phyloP scores from a whole-genome alignment of 2,113 vertebrate genomes.

The Taurulus bubalis region DNA sequence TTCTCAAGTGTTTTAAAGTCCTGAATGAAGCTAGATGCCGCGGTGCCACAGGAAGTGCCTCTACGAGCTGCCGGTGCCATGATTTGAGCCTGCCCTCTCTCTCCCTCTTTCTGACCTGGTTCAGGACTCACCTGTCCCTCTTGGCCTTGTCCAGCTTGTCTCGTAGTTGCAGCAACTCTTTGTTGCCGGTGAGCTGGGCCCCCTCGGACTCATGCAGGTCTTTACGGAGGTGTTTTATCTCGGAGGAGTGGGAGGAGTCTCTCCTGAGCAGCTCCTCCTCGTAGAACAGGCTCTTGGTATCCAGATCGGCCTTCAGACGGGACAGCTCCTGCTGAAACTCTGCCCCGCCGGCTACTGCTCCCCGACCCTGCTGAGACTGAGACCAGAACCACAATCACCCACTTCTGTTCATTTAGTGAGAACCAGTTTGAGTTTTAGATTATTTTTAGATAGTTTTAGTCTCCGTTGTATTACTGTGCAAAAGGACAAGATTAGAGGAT shows the following conservation, averaged over 20 bases:
- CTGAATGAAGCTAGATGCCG: no score
- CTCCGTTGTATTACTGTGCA: no score
- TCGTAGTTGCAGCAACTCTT: conserved; percentile 89
- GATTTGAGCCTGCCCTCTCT: conserved; percentile 82
- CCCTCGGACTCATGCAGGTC: conserved; percentile 94
- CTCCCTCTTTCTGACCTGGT: conserved; percentile 73
- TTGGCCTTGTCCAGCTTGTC: conserved; percentile 93
- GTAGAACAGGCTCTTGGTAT: conserved; percentile 94
- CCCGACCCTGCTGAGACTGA: conserved; percentile 87
- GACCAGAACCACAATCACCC: neutral
- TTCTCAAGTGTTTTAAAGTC: no score
- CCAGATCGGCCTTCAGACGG: conserved; percentile 91
- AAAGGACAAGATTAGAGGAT: no score
- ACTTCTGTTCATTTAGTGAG: neutral
- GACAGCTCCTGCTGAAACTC: conserved; percentile 94
- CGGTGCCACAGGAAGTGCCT: no score
- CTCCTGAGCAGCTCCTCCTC: conserved; percentile 93
- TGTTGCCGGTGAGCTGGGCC: conserved; percentile 89
- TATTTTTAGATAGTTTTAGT: no score
- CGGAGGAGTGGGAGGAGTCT: conserved; percentile 90
- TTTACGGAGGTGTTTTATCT: conserved; percentile 92
- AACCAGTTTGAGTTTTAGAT: neutral
- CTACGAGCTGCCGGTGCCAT: no score
- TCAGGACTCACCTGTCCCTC: conserved; percentile 86
- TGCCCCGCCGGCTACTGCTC: conserved; percentile 75